phyloP scores from a whole-genome alignment of 2,888 invertebrate genomes.

The Baccha elongata region DNA sequence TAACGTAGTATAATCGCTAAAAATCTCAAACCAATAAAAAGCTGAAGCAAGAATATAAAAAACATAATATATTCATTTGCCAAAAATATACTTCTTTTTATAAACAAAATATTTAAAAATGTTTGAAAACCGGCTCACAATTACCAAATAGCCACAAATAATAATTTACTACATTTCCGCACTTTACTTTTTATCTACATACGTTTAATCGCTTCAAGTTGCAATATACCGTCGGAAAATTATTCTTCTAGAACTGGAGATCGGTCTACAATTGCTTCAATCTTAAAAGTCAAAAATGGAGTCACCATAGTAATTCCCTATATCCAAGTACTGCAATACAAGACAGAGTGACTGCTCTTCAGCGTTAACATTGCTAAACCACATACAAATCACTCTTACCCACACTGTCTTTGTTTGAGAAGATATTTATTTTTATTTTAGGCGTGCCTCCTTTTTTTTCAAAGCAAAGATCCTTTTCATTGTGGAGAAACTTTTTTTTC shows the following conservation, averaged over 20 bases:
- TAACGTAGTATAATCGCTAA: no score
- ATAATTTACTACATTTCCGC: no score
- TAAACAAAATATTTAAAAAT: no score
- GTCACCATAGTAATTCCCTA: not conserved
- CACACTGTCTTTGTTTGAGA: slow-evolving; percentile 21
- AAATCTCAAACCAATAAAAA: no score
- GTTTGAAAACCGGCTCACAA: no score
- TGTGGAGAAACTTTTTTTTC: slow-evolving; percentile 5
- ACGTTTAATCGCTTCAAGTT: no score
- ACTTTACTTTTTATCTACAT: no score
- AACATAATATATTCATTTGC: no score
- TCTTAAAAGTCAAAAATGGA: not conserved
- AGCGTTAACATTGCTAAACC: slow-evolving; percentile 25
- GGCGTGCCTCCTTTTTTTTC: slow-evolving; percentile 28
- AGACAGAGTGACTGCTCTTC: not conserved
- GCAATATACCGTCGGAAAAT: not conserved
- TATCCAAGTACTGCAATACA: not conserved
- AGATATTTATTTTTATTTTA: slow-evolving; percentile 13
- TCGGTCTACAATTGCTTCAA: not conserved
- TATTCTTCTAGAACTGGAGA: not conserved
- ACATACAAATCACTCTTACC: slow-evolving; percentile 25
- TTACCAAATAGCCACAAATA: no score
- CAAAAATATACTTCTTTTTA: no score
- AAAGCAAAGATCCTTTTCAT: slow-evolving; percentile 46
- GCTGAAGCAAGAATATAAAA: no score